A percentile compares a stretch with the other conserved stretches of the same genome.
These are phyloP conservation scores for Bruchidius siliquastri DNA, from an alignment of 2,888 invertebrate species.

Conservation along the genomic window DNA sequence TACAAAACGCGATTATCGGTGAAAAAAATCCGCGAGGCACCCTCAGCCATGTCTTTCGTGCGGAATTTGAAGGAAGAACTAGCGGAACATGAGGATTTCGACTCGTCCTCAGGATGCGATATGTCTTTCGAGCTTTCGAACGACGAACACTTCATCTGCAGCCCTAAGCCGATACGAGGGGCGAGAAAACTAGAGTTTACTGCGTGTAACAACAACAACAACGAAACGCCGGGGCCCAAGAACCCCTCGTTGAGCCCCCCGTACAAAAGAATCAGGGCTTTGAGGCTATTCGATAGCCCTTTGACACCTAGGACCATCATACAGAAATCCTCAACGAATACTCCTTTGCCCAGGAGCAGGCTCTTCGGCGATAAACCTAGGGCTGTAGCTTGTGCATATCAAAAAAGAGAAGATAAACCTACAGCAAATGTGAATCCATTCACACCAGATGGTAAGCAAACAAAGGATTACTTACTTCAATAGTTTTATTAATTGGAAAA, in stretches of 20 bases:
- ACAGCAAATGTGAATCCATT: conserved; percentile 82
- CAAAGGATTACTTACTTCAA: too few species aligned
- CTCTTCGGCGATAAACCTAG: conserved; percentile 51
- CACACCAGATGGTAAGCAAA: conserved; percentile 64
- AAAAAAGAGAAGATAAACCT: conserved; percentile 51
- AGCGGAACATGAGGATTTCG: conserved; percentile 37
- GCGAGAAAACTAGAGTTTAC: conserved; percentile 60
- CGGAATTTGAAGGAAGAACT: conserved; percentile 31
- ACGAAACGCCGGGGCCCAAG: conserved; percentile 31
- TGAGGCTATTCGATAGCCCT: conserved; percentile 77
- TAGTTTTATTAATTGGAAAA: too few species aligned
- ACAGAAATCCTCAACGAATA: conserved; percentile 58
- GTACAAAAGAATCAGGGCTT: conserved; percentile 55
- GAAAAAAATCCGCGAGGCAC: conserved; percentile 12
- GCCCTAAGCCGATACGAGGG: conserved; percentile 53
- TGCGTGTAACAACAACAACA: conserved; percentile 24
- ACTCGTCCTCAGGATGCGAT: conserved; percentile 56
- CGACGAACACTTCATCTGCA: conserved; percentile 27
- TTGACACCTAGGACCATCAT: conserved; percentile 80
- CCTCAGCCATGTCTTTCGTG: conserved; percentile 29
- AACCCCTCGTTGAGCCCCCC: conserved; percentile 53
- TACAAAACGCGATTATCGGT: conserved; percentile 13
- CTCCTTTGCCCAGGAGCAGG: conserved; percentile 49
- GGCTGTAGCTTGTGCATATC: conserved; percentile 44
- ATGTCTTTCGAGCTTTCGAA: conserved; percentile 61